Conservation (phyloP, 2,888 invertebrate genomes). For the Pristionchus fissidentatus region DNA sequence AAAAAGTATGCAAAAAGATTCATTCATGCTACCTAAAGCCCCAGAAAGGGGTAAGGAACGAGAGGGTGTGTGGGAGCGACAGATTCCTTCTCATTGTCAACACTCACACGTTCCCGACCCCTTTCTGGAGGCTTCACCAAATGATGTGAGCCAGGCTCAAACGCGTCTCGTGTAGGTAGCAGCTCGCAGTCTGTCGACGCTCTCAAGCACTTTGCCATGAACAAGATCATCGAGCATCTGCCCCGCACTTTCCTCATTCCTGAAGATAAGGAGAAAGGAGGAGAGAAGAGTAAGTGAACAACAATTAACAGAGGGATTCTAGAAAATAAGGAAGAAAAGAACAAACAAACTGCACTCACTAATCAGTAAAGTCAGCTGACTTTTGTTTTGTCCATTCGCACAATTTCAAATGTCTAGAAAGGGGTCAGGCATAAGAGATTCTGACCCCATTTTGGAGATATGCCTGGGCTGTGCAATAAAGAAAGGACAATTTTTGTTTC, state of each 20-base stretch:
- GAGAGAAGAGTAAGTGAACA: slow-evolving; percentile 23
- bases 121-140: too few relatives aligned
- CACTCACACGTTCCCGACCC: too few relatives aligned
- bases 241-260: slow-evolving; percentile 36
- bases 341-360: too few relatives aligned
- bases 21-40: too few relatives aligned
- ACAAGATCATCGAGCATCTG: slow-evolving; percentile 15
- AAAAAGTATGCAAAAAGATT: too few relatives aligned
- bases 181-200: slow-evolving; percentile 1
- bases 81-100: too few relatives aligned
- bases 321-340: background rate
- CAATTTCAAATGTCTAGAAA: too few relatives aligned
- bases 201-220: slow-evolving; percentile 10
- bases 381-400: background rate
- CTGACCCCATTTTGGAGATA: too few relatives aligned
- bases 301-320: background rate
- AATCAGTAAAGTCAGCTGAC: background rate
- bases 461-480: too few relatives aligned
- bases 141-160: too few relatives aligned
- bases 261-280: slow-evolving; percentile 16
- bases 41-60: background rate
- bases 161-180: background rate
- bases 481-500: too few relatives aligned
- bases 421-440: too few relatives aligned
- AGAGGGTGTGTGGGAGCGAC: background rate